These are phyloP conservation scores for Oplegnathus fasciatus DNA, from an alignment of 2,113 vertebrate species.

Conservation along the genomic window DNA sequence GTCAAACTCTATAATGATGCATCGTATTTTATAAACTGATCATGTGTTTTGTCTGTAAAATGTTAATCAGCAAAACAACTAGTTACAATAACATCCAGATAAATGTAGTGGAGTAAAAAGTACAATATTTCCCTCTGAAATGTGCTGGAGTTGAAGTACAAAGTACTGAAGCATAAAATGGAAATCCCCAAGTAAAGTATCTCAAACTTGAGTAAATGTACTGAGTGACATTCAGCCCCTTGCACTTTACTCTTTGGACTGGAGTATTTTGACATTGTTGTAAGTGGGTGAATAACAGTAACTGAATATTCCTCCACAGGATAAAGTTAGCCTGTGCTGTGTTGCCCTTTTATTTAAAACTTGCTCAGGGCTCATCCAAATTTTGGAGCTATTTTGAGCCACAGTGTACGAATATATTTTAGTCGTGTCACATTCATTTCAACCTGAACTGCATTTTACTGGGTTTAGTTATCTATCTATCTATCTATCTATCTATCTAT, in stretches of 20 bases:
- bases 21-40: not conserved
- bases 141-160: not conserved
- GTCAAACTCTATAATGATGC: not conserved
- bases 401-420: constrained; percentile 29
- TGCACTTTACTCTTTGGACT: not conserved
- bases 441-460: constrained; percentile 19
- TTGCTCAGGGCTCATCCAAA: constrained; percentile 42
- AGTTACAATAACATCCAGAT: not conserved
- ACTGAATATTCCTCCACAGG: constrained; percentile 8
- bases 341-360: constrained; percentile 40
- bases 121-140: not conserved
- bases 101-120: not conserved
- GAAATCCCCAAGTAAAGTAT: not conserved
- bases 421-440: constrained; percentile 33
- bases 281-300: not conserved
- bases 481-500: constrained; percentile 19
- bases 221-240: not conserved
- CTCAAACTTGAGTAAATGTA: not conserved
- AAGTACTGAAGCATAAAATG: not conserved
- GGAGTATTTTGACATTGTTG: not conserved
- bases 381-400: constrained; percentile 45
- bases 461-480: constrained; percentile 27
- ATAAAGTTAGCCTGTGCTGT: constrained; percentile 20
- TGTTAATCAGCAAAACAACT: not conserved
- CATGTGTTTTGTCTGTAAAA: not conserved